Evolutionary conservation across 1,140 invertebrate genomes (phyloP).

Genomic region (Mya arenaria): DNA sequence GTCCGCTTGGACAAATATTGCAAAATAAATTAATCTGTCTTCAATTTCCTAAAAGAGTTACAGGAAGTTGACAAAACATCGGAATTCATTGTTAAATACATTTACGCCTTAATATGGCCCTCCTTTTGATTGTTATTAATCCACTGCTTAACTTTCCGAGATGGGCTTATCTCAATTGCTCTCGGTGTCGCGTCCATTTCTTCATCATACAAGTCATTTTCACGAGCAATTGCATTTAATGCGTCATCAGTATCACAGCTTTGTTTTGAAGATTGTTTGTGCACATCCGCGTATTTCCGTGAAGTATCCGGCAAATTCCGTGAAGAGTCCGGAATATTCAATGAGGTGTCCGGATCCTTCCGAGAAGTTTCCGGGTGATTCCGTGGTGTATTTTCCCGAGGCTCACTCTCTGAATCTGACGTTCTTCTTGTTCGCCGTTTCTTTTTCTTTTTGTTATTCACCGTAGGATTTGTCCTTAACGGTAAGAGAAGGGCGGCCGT

Average conservation of each 20-base stretch:
- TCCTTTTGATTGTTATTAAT: constrained; percentile 37
- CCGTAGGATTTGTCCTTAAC: constrained; percentile 17
- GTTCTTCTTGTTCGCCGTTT: constrained; percentile 4
- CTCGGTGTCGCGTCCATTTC: constrained; percentile 8
- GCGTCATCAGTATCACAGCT: constrained; percentile 28
- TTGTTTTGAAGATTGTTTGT: too few relatives aligned
- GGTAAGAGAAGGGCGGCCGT: constrained; percentile 43
- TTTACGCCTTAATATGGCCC: background rate
- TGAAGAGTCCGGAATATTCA: too few relatives aligned
- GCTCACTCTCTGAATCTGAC: constrained; percentile 5
- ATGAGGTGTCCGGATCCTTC: too few relatives aligned
- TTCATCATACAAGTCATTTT: constrained; percentile 44
- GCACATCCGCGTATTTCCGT: background rate
- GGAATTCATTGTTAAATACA: too few relatives aligned
- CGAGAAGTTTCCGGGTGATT: constrained; percentile 8
- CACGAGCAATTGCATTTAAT: constrained; percentile 22
- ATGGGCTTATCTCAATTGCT: constrained; percentile 48
- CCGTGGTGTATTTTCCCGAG: constrained; percentile 18
- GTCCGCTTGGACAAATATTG: too few relatives aligned
- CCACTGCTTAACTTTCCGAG: constrained; percentile 46
- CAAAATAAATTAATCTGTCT: too few relatives aligned
- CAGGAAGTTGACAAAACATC: too few relatives aligned
- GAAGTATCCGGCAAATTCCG: too few relatives aligned
- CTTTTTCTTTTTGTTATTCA: constrained; percentile 48
- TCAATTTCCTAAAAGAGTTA: too few relatives aligned